phyloP scores from a whole-genome alignment of 2,113 vertebrate genomes.

The Crotophaga sulcirostris region DNA sequence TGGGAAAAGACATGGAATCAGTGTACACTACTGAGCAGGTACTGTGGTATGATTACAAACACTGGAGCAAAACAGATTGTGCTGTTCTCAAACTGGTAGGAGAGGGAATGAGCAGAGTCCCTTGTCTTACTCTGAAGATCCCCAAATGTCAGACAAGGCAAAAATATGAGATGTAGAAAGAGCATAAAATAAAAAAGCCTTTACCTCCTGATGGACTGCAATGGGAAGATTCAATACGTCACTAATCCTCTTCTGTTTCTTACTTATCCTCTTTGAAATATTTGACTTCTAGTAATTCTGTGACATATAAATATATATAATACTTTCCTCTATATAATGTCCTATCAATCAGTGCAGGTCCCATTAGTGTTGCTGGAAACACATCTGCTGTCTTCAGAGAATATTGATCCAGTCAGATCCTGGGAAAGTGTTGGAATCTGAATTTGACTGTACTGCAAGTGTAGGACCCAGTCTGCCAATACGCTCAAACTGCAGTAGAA shows the following conservation, averaged over 20 bases:
- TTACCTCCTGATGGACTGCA: neutral
- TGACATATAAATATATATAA: neutral
- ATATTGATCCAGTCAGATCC: neutral
- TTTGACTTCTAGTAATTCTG: neutral
- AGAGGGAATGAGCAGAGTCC: neutral
- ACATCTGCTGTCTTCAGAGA: accelerated
- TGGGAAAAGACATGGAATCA: neutral
- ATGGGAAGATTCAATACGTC: neutral
- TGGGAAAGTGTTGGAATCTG: neutral
- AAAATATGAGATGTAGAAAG: neutral
- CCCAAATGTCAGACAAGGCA: neutral
- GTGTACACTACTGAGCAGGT: neutral
- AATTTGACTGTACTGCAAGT: neutral
- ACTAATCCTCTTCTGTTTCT: neutral
- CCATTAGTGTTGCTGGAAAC: neutral
- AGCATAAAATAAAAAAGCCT: neutral
- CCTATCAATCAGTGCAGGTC: neutral
- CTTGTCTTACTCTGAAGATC: neutral
- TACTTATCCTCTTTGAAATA: neutral
- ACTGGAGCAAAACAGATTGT: neutral
- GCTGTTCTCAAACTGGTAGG: neutral
- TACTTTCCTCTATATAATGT: neutral
- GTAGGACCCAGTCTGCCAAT: neutral
- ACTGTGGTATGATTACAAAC: neutral
- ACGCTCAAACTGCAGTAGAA: neutral